These are phyloP conservation scores for Gari tellinella DNA, from an alignment of 2,888 invertebrate species.

Conservation along the genomic window DNA sequence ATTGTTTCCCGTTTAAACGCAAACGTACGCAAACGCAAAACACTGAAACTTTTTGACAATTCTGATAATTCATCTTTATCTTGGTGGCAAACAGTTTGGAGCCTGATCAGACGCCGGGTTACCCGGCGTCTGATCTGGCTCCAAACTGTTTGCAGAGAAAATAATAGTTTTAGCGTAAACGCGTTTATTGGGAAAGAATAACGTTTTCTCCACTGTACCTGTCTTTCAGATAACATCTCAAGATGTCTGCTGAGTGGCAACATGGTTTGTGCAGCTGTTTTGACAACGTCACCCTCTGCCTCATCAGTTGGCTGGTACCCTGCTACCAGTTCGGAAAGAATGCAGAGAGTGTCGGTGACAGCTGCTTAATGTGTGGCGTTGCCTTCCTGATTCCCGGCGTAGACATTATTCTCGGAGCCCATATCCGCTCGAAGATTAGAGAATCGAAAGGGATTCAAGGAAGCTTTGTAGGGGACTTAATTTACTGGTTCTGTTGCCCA, in stretches of 20 bases:
- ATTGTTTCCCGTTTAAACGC: no score
- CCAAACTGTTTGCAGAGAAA: no score
- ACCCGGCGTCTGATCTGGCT: no score
- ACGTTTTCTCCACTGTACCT: no score
- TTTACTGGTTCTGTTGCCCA: slow-evolving; percentile 76
- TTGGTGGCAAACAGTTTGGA: no score
- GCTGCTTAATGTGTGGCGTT: slow-evolving; percentile 79
- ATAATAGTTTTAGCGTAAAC: no score
- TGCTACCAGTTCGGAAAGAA: slow-evolving; percentile 82
- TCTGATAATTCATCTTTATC: no score
- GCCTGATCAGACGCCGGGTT: no score
- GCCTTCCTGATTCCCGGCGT: slow-evolving; percentile 74
- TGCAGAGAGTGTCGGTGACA: slow-evolving; percentile 81
- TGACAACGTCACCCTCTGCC: slow-evolving; percentile 79
- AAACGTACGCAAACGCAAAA: no score
- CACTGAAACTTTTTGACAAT: no score
- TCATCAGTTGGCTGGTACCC: slow-evolving; percentile 79
- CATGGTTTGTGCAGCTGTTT: slow-evolving; percentile 82
- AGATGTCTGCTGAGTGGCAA: slow-evolving; percentile 70
- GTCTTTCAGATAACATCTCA: no score
- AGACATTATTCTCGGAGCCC: slow-evolving; percentile 71
- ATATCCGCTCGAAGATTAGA: slow-evolving; percentile 76
- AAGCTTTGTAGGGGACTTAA: slow-evolving; percentile 72
- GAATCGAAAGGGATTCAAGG: slow-evolving; percentile 79
- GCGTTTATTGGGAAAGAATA: no score